These are phyloP conservation scores for Stegophylla sp. DNA, from an alignment of 2,888 invertebrate genomes.

Conservation along the genomic window DNA sequence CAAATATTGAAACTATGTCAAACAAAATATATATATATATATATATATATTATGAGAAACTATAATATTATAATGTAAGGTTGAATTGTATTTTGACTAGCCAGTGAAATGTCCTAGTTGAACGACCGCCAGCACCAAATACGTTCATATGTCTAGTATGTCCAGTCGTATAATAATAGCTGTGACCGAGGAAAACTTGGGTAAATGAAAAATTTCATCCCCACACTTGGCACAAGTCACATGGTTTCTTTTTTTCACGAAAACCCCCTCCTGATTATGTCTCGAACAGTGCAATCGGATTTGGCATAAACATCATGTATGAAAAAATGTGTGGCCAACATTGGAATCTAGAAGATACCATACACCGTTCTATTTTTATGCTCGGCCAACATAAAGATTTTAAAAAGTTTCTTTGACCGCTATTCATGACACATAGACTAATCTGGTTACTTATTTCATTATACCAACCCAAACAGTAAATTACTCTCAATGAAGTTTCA, in stretches of 20 bases:
- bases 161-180: constrained; percentile 58
- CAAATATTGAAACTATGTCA: constrained; percentile 28
- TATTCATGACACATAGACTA: constrained; percentile 19
- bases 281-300: constrained; percentile 41
- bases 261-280: constrained; percentile 45
- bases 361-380: constrained; percentile 42
- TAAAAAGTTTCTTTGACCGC: constrained; percentile 47
- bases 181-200: constrained; percentile 46
- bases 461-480: background rate
- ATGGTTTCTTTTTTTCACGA: constrained; percentile 37
- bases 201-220: constrained; percentile 58
- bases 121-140: constrained; percentile 52
- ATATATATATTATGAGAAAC: constrained; percentile 13
- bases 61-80: constrained; percentile 39
- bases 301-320: constrained; percentile 44
- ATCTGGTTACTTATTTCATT: constrained; percentile 18
- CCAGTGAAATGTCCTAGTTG: constrained; percentile 49
- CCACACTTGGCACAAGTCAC: constrained; percentile 51
- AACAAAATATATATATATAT: background rate
- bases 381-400: constrained; percentile 40
- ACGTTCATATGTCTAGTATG: constrained; percentile 43
- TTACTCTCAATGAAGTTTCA: too few relatives aligned
- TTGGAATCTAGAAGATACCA: constrained; percentile 51
- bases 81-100: constrained; percentile 49
- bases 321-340: constrained; percentile 46